These are phyloP conservation scores for Paraescarpia echinospica DNA, from an alignment of 1,140 invertebrate species.

Conservation along the genomic window DNA sequence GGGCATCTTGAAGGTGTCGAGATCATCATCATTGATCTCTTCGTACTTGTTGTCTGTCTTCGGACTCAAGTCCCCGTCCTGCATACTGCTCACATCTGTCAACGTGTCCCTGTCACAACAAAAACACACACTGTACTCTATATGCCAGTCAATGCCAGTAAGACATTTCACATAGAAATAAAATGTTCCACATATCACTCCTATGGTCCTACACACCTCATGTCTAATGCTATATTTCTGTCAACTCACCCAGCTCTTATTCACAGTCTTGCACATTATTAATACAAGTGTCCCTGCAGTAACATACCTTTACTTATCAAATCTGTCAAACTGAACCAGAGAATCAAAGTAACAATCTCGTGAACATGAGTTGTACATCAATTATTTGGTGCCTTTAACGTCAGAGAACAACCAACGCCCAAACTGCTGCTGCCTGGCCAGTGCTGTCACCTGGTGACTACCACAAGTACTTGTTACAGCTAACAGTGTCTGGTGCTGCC, in stretches of 20 bases:
- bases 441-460: background rate
- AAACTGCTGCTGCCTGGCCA: background rate
- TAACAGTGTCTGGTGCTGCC: background rate
- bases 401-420: background rate
- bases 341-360: background rate
- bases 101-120: constrained; percentile 28
- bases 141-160: background rate
- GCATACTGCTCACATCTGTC: constrained; percentile 31
- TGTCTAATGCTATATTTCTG: background rate
- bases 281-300: too few species aligned
- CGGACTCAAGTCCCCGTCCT: background rate
- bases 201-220: background rate
- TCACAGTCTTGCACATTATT: too few species aligned
- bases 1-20: constrained; percentile 52
- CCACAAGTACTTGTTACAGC: background rate
- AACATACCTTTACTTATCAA: too few species aligned
- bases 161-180: too few species aligned
- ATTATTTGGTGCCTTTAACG: background rate
- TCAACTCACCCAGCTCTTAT: background rate
- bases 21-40: constrained; percentile 10
- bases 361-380: background rate
- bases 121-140: too few species aligned
- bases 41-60: constrained; percentile 9
- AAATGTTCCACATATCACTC: too few species aligned
- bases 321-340: background rate